Evolutionary conservation across 1,140 invertebrate species (phyloP), one percentile per base, ranked within the genome.

Genomic region (Macrobrachium rosenbergii): DNA sequence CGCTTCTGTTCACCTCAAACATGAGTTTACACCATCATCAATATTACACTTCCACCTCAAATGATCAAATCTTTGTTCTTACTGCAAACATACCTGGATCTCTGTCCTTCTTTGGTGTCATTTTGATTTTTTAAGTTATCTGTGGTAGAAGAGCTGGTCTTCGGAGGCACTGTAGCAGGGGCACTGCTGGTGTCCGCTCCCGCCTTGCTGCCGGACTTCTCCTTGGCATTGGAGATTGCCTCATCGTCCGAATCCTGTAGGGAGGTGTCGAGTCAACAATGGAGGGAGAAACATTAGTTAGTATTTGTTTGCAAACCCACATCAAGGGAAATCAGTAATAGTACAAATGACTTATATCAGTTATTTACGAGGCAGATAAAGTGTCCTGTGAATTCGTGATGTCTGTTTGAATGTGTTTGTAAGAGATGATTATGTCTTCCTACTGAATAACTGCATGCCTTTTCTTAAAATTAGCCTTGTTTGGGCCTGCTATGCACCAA

Each of bases 201-300:
- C 2, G 45, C 64, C 23, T 52, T 28, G 58, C n/a, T 43, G 23
- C 37, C 73, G 6, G 69, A 64, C 60, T 72, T 82, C 14, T 69
- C 23, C n/a, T 82, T 64, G 64, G 69, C n/a, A n/a, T 52, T 37
- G 21, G 63, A 67, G 21, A 43, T 62, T 67, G 37, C 63, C 52
- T 83, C 82, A 62, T 83, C 82, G 45, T 83, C 82, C 43, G 82
- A 83, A 73, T 83, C 82, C 82, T 83, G 82, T 83, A 73, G 82
- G 82, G 82, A 83, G 82, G 82, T 83, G 82, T 73, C 67, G 72
- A 73, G 72, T 83, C 82, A 83, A 83, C 82, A 73, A 59, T 76
- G 45, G 67, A 83, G 82, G 60, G 62, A 63, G 28, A 43, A 37
- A 43, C 23, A 52, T 76, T 64, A 83, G 72, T 83, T 52, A 52